Conservation (phyloP, 2,888 invertebrate species). For the Agrochola lota region DNA sequence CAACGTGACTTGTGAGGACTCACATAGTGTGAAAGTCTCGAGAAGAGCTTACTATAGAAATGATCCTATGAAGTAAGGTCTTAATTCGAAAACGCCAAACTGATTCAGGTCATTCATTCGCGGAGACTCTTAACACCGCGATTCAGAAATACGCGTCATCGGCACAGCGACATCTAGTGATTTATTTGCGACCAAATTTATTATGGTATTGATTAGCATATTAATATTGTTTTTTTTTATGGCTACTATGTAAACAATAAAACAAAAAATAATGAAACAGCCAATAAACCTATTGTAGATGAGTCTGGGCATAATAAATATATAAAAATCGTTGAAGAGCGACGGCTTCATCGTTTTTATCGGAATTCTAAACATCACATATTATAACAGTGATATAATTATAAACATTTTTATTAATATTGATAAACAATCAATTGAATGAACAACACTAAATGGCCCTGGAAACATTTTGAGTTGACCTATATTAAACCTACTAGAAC, state of each 20-base stretch:
- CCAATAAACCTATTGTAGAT: not conserved
- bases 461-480: not conserved
- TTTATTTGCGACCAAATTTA: not conserved
- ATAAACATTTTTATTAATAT: not conserved
- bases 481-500: no score
- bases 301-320: not conserved
- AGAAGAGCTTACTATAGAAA: constrained; percentile 6
- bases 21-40: constrained; percentile 4
- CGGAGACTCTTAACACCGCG: not conserved
- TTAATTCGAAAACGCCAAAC: not conserved
- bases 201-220: not conserved
- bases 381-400: not conserved
- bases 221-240: no score
- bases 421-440: not conserved
- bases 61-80: constrained; percentile 8
- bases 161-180: constrained; percentile 13
- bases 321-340: not conserved
- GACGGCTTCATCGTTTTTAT: not conserved
- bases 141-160: constrained; percentile 8
- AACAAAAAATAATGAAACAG: not conserved
- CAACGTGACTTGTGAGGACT: constrained; percentile 9
- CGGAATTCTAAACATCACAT: not conserved
- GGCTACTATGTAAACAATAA: not conserved
- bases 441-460: not conserved
- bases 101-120: not conserved